phyloP scores from a whole-genome alignment of 2,888 invertebrate genomes.

The Cotesia congregata region DNA sequence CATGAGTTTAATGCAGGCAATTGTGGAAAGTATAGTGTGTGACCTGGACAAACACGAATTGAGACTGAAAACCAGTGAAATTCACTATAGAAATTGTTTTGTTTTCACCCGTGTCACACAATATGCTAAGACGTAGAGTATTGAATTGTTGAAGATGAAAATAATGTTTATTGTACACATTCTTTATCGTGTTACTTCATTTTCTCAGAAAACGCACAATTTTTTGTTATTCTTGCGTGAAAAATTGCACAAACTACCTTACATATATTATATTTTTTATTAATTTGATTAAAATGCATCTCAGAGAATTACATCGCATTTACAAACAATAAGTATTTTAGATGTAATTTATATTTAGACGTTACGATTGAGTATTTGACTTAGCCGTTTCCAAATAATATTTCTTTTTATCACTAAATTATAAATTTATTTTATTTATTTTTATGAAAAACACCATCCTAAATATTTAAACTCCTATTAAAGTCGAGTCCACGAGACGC shows the following conservation, averaged over 20 bases:
- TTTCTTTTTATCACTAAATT: slow-evolving; percentile 19
- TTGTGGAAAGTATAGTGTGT: too few relatives aligned
- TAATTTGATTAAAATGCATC: slow-evolving; percentile 34
- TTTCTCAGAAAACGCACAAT: slow-evolving; percentile 48
- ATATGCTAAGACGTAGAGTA: too few relatives aligned
- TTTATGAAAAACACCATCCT: background rate
- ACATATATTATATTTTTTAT: slow-evolving; percentile 25
- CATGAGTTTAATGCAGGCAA: too few relatives aligned
- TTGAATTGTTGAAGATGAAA: background rate
- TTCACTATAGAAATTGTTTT: too few relatives aligned
- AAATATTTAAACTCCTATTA: background rate
- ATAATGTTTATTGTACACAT: slow-evolving; percentile 30
- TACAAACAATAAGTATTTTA: slow-evolving; percentile 40
- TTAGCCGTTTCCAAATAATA: slow-evolving; percentile 18
- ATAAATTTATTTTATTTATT: slow-evolving; percentile 29
- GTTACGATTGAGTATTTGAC: slow-evolving; percentile 18
- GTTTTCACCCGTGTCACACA: too few relatives aligned
- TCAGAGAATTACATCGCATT: slow-evolving; percentile 43
- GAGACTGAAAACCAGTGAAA: too few relatives aligned
- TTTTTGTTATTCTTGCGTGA: slow-evolving; percentile 57
- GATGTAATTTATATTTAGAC: slow-evolving; percentile 18
- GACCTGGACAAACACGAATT: too few relatives aligned
- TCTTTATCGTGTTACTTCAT: slow-evolving; percentile 50
- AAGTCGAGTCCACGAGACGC: slow-evolving; percentile 25
- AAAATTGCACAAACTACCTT: slow-evolving; percentile 17